A percentile compares a stretch with the other conserved stretches of the same genome.
phyloP scores from a whole-genome alignment of 2,113 vertebrate genomes.

The Silurus asotus region DNA sequence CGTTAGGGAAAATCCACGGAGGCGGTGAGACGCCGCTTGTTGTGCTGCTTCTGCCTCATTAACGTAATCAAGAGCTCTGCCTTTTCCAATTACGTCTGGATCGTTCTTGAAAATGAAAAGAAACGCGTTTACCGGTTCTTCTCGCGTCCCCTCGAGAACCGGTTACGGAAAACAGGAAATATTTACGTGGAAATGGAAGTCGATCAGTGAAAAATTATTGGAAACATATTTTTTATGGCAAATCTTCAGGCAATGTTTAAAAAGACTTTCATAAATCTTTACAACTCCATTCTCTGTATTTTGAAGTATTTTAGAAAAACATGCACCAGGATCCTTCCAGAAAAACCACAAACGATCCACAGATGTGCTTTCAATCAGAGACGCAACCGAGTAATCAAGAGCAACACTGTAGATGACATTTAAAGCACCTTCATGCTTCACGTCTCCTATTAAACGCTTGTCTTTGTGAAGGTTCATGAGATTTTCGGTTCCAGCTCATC shows the following conservation, averaged over 20 bases:
- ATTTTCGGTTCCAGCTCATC: not conserved
- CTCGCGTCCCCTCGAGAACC: not conserved
- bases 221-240: too few species aligned
- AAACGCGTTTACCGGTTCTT: not conserved
- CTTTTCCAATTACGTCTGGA: not conserved
- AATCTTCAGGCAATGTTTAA: too few species aligned
- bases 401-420: not conserved
- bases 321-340: not conserved
- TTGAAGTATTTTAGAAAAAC: not conserved
- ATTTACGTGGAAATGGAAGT: too few species aligned
- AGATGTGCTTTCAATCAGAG: not conserved
- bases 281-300: too few species aligned
- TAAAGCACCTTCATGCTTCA: not conserved
- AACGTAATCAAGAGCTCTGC: not conserved
- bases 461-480: not conserved
- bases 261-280: too few species aligned
- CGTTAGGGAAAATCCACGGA: not conserved
- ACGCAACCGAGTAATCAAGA: not conserved
- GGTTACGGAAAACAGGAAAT: too few species aligned
- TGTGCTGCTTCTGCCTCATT: constrained; percentile 4
- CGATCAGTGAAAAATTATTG: too few species aligned
- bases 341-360: too few species aligned
- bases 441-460: not conserved
- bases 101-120: not conserved
- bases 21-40: not conserved